Evolutionary conservation across 2,888 invertebrate genomes (phyloP), one percentile per base, ranked within the genome.

Genomic region (Nomada flava): DNA sequence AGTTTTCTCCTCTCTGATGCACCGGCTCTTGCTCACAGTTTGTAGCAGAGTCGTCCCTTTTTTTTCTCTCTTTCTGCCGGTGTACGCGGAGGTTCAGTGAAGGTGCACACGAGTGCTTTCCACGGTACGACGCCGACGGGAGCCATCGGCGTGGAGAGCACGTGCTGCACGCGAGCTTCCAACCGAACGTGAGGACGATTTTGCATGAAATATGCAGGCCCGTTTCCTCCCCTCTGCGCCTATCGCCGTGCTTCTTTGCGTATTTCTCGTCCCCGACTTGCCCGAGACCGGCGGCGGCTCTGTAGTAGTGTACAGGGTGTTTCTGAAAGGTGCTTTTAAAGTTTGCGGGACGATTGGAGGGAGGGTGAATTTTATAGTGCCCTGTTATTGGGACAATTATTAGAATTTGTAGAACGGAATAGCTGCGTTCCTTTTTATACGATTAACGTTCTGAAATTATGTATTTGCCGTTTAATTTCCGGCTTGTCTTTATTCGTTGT

Each of bases 131-230:
- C 77, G 75, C 68, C 81, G 60, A 69, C 74, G 67, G 72, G 60
- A 72, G 72, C 80, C 57, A 82, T 75, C 76, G 75, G 75, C 65
- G 71, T 70, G 76, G 47, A 79, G 60, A 75, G 80, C 87, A 80
- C 87, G 87, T 76, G 84, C 80, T 74, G 81, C 84, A 80, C 83
- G 85, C 87, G 65, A 80, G 73, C 76, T 80, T 75, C 68, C 83
- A 36, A 60, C 78, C 83, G 67, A 65, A 72, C 81, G 65, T 29
- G 75, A 78, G 77, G 84, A 86, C 89, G 73, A 84, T 87, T 88
- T 85, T 74, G 44, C 82, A 89, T 89, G 77, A 84, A 84, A 86
- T 86, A 84, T 89, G 80, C 83, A 87, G 73, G 65, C 44, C 57
- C 60, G 50, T 75, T 79, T 81, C 36, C 71, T 83, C 78, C 74